Evolutionary conservation across 2,888 invertebrate genomes (phyloP).

Genomic region (Lasiommata megera): DNA sequence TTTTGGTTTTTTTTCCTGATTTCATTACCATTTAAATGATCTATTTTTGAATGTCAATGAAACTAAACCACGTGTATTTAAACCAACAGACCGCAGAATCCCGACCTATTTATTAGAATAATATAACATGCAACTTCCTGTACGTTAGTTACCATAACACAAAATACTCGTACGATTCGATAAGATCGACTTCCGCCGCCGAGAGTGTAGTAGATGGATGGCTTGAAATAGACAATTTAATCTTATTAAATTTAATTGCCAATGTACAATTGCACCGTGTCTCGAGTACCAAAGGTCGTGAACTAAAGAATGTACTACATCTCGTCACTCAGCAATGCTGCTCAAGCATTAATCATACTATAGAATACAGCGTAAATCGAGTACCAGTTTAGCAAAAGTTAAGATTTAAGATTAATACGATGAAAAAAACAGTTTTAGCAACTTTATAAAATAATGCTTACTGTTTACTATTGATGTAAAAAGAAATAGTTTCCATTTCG

Average conservation of each 20-base stretch:
- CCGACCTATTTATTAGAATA: constrained; percentile 22
- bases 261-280: constrained; percentile 61
- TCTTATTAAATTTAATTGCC: constrained; percentile 73
- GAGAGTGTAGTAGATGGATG: constrained; percentile 48
- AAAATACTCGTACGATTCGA: constrained; percentile 41
- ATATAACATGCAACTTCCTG: constrained; percentile 40
- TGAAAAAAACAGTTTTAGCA: too few relatives aligned
- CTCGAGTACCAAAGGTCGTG: constrained; percentile 61
- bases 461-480: too few relatives aligned
- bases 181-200: constrained; percentile 51
- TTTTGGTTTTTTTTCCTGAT: too few relatives aligned
- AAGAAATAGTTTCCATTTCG: too few relatives aligned
- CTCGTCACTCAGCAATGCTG: constrained; percentile 21
- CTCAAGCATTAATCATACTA: background rate
- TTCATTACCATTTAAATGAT: too few relatives aligned
- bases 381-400: too few relatives aligned
- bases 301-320: constrained; percentile 23
- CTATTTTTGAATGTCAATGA: too few relatives aligned
- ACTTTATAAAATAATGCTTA: too few relatives aligned
- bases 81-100: background rate
- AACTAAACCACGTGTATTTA: background rate
- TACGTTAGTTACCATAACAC: constrained; percentile 39
- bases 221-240: constrained; percentile 72
- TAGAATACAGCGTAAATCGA: too few relatives aligned
- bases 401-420: too few relatives aligned